A percentile compares a stretch with the other conserved stretches of the same genome.
phyloP scores from a whole-genome alignment of 2,888 invertebrate genomes.

The Cabera pusaria region DNA sequence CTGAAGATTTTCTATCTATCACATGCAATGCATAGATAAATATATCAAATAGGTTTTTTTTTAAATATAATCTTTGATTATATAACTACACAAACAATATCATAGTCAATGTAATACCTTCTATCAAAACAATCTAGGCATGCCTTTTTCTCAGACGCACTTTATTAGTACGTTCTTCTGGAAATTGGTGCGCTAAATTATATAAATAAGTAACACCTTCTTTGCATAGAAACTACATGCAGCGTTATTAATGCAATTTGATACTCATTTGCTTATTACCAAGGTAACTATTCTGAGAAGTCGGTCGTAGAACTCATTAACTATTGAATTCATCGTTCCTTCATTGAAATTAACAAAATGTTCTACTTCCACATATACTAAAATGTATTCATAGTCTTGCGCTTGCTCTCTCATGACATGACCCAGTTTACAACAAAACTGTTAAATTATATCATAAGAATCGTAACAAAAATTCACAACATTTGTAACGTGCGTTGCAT shows the following conservation, averaged over 20 bases:
- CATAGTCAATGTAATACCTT: too few species aligned
- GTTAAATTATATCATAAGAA: conserved; percentile 36
- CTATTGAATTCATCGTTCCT: conserved; percentile 13
- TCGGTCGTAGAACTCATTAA: conserved; percentile 15
- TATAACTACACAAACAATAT: too few species aligned
- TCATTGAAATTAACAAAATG: conserved; percentile 9
- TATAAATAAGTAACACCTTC: too few species aligned
- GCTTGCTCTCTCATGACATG: conserved; percentile 35
- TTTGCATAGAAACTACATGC: too few species aligned
- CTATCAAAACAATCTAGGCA: too few species aligned
- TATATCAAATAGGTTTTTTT: too few species aligned
- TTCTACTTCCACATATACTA: conserved; percentile 17
- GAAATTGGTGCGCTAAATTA: too few species aligned
- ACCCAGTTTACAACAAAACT: conserved; percentile 33
- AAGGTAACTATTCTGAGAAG: conserved; percentile 9
- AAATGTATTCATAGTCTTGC: conserved; percentile 31
- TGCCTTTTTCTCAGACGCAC: too few species aligned
- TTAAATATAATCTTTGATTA: too few species aligned
- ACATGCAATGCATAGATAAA: neutral
- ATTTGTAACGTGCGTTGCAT: conserved; percentile 35
- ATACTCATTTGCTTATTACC: too few species aligned
- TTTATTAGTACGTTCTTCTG: too few species aligned
- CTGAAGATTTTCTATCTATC: neutral
- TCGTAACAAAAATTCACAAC: conserved; percentile 32
- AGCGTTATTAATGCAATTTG: too few species aligned